These are phyloP conservation scores for Apus apus DNA, from an alignment of 2,113 vertebrate genomes.

Conservation along the genomic window DNA sequence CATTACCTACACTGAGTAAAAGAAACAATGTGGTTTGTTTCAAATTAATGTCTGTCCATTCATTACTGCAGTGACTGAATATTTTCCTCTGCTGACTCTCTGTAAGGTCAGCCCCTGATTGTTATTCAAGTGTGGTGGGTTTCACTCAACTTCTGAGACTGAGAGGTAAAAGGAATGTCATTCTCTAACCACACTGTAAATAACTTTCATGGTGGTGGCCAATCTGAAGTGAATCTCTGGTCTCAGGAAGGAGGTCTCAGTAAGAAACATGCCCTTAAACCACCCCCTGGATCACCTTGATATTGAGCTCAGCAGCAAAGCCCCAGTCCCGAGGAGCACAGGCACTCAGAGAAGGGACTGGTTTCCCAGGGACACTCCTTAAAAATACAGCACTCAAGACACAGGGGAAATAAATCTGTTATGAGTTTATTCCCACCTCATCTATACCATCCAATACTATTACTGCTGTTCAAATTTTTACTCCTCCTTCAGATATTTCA, in stretches of 20 bases:
- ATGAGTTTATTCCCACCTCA: neutral
- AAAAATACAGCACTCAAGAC: neutral
- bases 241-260: neutral
- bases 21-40: conserved; percentile 69
- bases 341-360: rapidly evolving
- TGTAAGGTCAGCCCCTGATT: conserved; percentile 39
- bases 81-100: neutral
- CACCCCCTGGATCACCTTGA: neutral
- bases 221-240: neutral
- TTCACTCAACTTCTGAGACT: conserved; percentile 41
- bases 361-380: neutral
- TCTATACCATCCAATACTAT: neutral
- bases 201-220: conserved; percentile 23
- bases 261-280: neutral
- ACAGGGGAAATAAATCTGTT: neutral
- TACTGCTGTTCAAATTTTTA: neutral
- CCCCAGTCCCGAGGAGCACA: neutral
- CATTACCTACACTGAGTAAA: conserved; percentile 48
- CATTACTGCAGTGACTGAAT: neutral
- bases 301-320: neutral
- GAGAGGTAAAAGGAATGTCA: conserved; percentile 27
- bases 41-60: conserved; percentile 61
- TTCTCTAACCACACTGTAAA: conserved; percentile 44
- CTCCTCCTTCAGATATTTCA: neutral
- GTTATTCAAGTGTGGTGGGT: conserved; percentile 35